Base-by-base conservation (phyloP, 2,888 invertebrate species). In the Papilio gigon region DNA sequence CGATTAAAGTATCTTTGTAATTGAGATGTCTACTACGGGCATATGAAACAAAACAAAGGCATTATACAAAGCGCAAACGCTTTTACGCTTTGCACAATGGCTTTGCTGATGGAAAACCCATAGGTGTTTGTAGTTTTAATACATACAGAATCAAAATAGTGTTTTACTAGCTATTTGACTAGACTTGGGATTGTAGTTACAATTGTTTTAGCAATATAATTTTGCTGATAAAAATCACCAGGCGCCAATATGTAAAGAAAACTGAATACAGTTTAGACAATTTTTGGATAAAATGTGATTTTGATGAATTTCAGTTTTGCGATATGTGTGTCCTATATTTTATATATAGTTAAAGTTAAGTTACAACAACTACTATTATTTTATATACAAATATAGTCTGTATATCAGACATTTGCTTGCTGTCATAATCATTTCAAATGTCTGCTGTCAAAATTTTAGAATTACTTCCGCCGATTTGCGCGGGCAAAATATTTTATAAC, bases 401-500 rank as follows among this genome's bases (percentile, higher is more conserved):
- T 11, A 17, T 8, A 5, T 17, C 1, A 20, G 44, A 44, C 47
- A 47, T 12, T 22, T 5, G 12, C 22, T 6, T 2, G 25, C 1
- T 50, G 25, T 53, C n/a, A 53, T 1, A 14, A 50, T 9, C 6
- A 14, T 27, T 40, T 56, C 17, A 65, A 58, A 65, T 59, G 44
- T 59, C 58, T 50, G 33, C 9, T 67, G 60, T 67, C 60, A 67
- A 67, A 37, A 25, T 37, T 37, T 35, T 40, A 35, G 20, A 50
- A 67, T 53, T 25, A 67, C 44, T 33, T 59, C 58, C 58, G 35
- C 58, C 58, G 12, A 59, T 35, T 67, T 67, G 40, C 61, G 61
- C 67, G 67, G 67, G 67, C 53, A 62, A 62, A 66, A 42, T 67
- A 40, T 50, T 50, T 9, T 27, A 65, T 44, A 30, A 47, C 47